Conservation (phyloP, 2,797 vertebrate species). For the Echeneis naucrates region DNA sequence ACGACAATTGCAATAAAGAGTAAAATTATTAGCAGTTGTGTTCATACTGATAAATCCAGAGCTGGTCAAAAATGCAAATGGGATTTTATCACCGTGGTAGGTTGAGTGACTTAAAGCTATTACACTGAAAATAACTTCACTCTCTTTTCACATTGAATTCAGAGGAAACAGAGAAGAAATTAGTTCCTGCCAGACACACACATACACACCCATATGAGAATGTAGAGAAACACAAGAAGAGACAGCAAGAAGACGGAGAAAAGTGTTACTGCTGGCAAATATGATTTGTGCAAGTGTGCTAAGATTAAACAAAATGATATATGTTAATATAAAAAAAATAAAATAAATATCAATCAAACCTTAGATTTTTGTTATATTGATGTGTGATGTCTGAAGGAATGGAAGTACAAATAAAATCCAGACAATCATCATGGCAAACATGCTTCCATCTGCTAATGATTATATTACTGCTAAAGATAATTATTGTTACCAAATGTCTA, state of each 20-base stretch:
- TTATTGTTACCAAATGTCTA: neutral
- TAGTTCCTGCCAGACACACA: constrained; percentile 34
- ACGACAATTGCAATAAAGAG: constrained; percentile 31
- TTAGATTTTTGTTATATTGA: neutral
- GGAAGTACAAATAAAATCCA: neutral
- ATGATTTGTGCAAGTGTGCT: neutral
- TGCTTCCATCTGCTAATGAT: neutral
- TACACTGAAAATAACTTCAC: constrained; percentile 63
- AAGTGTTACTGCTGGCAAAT: neutral
- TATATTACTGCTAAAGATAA: neutral
- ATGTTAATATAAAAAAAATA: neutral
- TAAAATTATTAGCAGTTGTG: constrained; percentile 59
- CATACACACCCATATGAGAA: neutral
- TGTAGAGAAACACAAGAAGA: neutral
- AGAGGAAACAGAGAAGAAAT: constrained; percentile 32
- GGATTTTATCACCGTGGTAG: neutral
- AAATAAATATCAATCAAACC: neutral
- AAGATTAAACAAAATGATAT: neutral
- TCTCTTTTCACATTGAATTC: constrained; percentile 56
- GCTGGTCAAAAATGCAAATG: constrained; percentile 3
- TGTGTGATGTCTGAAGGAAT: neutral
- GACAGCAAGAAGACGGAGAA: constrained; percentile 2
- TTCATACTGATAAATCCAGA: neutral
- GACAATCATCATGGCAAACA: neutral
- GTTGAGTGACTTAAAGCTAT: neutral